phyloP scores from a whole-genome alignment of 2,797 vertebrate species.

The Glyptemys insculpta region DNA sequence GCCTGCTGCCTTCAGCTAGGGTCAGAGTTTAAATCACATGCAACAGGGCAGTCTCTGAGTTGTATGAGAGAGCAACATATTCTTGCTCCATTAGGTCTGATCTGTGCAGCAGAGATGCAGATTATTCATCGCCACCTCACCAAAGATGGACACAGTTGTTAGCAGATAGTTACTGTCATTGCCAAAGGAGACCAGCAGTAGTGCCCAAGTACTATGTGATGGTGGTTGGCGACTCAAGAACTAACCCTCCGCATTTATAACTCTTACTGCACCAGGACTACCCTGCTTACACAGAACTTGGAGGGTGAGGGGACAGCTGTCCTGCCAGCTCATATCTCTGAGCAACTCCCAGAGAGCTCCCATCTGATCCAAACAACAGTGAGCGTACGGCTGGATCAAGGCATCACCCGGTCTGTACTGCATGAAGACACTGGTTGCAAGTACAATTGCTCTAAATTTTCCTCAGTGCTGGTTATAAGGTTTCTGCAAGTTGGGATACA shows the following conservation, averaged over 20 bases:
- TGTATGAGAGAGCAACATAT: neutral
- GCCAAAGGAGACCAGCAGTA: neutral
- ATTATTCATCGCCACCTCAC: neutral
- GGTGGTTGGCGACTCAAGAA: neutral
- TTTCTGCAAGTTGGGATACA: rapidly evolving
- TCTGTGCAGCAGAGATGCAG: neutral
- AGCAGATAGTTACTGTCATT: neutral
- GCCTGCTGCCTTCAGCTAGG: neutral
- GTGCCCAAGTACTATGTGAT: neutral
- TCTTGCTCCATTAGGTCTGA: neutral
- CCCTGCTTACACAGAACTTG: neutral
- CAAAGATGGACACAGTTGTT: neutral
- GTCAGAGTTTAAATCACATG: neutral
- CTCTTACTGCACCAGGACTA: too few species aligned
- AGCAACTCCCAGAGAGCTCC: neutral
- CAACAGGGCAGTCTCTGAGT: neutral
- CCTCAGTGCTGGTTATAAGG: rapidly evolving
- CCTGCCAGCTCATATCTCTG: neutral
- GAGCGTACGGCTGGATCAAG: neutral
- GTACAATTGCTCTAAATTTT: neutral
- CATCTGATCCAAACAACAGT: neutral
- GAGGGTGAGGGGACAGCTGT: neutral
- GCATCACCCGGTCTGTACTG: too few species aligned
- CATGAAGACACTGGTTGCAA: rapidly evolving
- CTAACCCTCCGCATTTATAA: neutral